phyloP scores from a whole-genome alignment of 30 jellyfish, hydroid and myxozoan genomes.

The Sanderia malayensis region DNA sequence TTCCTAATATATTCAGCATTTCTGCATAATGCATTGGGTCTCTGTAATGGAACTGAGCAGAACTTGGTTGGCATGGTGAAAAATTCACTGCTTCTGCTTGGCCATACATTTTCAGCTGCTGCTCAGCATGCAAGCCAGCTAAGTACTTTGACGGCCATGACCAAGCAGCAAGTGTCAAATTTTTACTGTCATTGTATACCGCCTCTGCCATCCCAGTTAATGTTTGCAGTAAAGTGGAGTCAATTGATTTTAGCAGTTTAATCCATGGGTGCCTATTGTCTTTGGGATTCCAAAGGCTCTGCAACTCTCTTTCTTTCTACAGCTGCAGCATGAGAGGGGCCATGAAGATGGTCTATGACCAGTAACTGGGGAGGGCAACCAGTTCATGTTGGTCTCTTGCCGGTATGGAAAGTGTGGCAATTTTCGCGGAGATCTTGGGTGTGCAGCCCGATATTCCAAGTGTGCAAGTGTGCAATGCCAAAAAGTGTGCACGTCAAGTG shows the following conservation, averaged over 20 bases:
- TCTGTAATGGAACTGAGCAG: conserved; percentile 32
- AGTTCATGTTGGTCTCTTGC: too few species aligned
- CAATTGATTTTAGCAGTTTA: conserved; percentile 19
- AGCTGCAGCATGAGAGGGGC: conserved; percentile 52
- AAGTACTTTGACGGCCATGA: conserved; percentile 13
- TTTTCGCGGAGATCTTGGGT: too few species aligned
- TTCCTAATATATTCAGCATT: conserved; percentile 23
- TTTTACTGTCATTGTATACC: conserved; percentile 28
- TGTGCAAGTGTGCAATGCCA: too few species aligned
- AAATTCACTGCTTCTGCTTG: neutral
- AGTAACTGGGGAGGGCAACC: too few species aligned
- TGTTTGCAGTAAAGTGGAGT: conserved; percentile 30
- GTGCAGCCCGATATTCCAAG: too few species aligned
- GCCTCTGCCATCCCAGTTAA: conserved; percentile 21
- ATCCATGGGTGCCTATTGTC: conserved; percentile 48
- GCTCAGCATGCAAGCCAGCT: conserved; percentile 16
- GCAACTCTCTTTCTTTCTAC: conserved; percentile 2
- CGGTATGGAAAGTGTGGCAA: too few species aligned
- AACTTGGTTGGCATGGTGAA: conserved; percentile 19
- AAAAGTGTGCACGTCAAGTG: too few species aligned
- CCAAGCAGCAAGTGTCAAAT: conserved; percentile 46
- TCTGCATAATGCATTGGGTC: conserved; percentile 26
- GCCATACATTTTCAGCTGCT: conserved; percentile 11
- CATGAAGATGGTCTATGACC: conserved; percentile 38
- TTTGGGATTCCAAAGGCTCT: neutral